Conservation (phyloP, 2,888 invertebrate species). For the Nomada hirtipes region DNA sequence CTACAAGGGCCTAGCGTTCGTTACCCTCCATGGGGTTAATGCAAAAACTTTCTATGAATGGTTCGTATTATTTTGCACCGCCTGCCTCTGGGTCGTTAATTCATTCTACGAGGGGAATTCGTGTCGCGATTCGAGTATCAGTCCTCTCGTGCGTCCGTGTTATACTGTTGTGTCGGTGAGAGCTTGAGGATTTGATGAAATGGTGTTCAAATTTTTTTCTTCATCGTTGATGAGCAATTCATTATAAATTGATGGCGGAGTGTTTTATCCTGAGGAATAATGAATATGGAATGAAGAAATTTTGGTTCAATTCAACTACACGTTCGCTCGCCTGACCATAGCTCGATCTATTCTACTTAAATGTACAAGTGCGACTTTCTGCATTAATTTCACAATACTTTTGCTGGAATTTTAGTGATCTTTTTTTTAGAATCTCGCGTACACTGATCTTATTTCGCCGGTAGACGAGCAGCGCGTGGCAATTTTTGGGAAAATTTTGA, state of each 20-base stretch:
- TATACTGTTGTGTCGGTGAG: not conserved
- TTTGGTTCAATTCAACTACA: too few species aligned
- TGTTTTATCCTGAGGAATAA: too few species aligned
- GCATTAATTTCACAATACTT: not conserved
- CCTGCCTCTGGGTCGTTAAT: conserved; percentile 1
- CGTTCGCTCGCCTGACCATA: conserved; percentile 38
- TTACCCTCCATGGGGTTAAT: conserved; percentile 29
- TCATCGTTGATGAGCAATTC: too few species aligned
- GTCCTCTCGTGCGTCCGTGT: not conserved
- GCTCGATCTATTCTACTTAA: conserved; percentile 56
- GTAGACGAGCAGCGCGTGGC: not conserved
- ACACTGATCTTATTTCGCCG: not conserved
- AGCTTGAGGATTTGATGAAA: too few species aligned
- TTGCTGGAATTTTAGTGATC: not conserved
- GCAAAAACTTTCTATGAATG: conserved; percentile 44
- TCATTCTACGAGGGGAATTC: conserved; percentile 2
- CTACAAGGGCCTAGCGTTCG: conserved; percentile 19
- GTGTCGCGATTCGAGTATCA: not conserved
- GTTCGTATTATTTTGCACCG: conserved; percentile 15
- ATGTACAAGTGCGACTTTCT: conserved; percentile 28
- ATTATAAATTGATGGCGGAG: too few species aligned
- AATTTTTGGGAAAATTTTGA: not conserved
- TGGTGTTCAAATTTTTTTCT: too few species aligned
- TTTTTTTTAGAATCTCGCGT: too few species aligned
- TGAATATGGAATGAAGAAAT: too few species aligned